Evolutionary conservation across 2,113 vertebrate genomes (phyloP).

Genomic region (Rhombomys opimus): DNA sequence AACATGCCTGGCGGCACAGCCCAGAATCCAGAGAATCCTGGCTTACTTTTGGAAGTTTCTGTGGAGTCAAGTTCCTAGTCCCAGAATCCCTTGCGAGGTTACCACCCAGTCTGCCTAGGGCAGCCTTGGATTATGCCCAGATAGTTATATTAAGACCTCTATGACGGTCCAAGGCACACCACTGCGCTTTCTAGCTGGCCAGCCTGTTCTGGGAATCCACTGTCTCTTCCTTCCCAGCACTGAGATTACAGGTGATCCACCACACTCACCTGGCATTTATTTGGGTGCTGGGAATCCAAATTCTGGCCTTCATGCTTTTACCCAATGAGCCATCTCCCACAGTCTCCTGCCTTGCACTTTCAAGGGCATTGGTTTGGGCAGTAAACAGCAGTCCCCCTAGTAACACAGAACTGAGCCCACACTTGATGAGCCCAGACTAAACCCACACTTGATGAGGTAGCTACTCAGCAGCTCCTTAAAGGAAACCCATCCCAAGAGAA

Average conservation of each 20-base stretch:
- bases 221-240: neutral
- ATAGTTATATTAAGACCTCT: neutral
- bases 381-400: neutral
- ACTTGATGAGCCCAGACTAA: neutral
- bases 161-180: neutral
- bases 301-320: neutral
- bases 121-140: neutral
- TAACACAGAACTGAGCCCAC: neutral
- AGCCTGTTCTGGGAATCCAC: neutral
- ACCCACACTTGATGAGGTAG: neutral
- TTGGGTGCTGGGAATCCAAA: neutral
- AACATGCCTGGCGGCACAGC: neutral
- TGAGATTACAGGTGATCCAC: no score
- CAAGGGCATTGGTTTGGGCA: neutral
- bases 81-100: neutral
- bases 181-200: neutral
- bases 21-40: neutral
- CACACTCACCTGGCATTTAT: no score
- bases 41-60: neutral
- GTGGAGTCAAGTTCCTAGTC: neutral
- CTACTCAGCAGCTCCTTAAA: neutral
- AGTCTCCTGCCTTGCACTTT: neutral
- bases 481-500: neutral
- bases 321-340: neutral
- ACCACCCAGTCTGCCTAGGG: neutral